These are phyloP conservation scores for Coreoperca whiteheadi DNA, from an alignment of 2,113 vertebrate genomes.

Conservation along the genomic window DNA sequence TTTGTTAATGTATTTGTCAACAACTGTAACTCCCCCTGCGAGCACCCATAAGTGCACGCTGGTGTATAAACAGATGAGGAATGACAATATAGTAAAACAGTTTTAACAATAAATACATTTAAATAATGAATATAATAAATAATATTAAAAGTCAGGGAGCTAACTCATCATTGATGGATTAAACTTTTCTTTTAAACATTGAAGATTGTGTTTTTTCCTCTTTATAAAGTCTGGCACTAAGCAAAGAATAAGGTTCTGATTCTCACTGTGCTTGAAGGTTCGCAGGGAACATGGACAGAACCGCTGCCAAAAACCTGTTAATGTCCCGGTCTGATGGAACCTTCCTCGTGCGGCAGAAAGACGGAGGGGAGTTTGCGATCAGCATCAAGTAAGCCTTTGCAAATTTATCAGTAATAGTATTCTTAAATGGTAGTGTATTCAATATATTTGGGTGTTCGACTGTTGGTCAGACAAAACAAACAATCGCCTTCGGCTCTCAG, in stretches of 20 bases:
- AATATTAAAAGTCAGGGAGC: background rate
- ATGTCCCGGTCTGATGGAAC: conserved; percentile 89
- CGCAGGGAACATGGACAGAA: conserved; percentile 90
- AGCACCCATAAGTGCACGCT: background rate
- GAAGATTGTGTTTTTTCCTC: background rate
- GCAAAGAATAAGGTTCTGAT: background rate
- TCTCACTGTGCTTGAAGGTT: conserved; percentile 84
- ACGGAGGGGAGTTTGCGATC: conserved; percentile 91
- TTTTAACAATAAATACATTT: background rate
- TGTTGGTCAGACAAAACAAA: too few relatives aligned
- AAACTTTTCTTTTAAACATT: background rate
- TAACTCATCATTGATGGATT: background rate
- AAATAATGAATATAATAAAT: background rate
- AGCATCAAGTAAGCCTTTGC: conserved; percentile 89
- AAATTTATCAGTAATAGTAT: background rate
- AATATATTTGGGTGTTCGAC: too few relatives aligned
- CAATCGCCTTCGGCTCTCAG: too few relatives aligned
- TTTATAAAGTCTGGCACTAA: background rate
- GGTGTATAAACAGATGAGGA: background rate
- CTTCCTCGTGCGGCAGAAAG: conserved; percentile 93
- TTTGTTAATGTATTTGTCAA: background rate
- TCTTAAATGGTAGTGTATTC: too few relatives aligned
- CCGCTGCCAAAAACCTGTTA: conserved; percentile 86
- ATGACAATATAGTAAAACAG: background rate
- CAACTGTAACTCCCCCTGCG: background rate